Percentiles rank a stretch among this genome's conserved stretches.
These are phyloP conservation scores for Eubasilissa splendida DNA, from an alignment of 2,888 invertebrate genomes.

Conservation along the genomic window DNA sequence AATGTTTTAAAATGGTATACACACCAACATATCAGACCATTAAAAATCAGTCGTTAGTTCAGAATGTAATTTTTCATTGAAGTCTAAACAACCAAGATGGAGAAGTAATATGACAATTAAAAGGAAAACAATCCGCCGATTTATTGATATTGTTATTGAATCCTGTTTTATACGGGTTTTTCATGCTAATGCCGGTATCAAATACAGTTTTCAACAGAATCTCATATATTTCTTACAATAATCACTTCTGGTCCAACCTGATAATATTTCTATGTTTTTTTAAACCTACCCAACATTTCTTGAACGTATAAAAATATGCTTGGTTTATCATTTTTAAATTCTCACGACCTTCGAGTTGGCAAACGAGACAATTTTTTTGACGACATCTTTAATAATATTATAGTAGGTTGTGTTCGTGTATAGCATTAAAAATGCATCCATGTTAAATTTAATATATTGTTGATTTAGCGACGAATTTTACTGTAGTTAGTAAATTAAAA, in stretches of 20 bases:
- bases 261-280: background rate
- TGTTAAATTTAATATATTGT: no score
- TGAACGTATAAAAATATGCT: no score
- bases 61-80: background rate
- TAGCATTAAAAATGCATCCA: no score
- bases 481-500: no score
- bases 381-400: no score
- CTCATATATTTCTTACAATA: constrained; percentile 24
- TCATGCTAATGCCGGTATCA: constrained; percentile 30
- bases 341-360: no score
- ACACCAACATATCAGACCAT: background rate
- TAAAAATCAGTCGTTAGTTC: constrained; percentile 15
- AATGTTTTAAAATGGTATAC: no score
- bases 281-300: no score
- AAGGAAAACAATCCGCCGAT: constrained; percentile 34
- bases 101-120: constrained; percentile 37
- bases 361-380: no score
- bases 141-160: constrained; percentile 37
- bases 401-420: no score
- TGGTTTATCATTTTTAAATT: no score
- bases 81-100: background rate
- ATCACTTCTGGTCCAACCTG: constrained; percentile 4
- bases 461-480: no score
- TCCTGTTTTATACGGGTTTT: constrained; percentile 30
- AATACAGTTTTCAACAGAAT: constrained; percentile 27